Evolutionary conservation across 2,888 invertebrate genomes (phyloP), one percentile per base, ranked within the genome.

Genomic region (Melangyna quadrimaculata): DNA sequence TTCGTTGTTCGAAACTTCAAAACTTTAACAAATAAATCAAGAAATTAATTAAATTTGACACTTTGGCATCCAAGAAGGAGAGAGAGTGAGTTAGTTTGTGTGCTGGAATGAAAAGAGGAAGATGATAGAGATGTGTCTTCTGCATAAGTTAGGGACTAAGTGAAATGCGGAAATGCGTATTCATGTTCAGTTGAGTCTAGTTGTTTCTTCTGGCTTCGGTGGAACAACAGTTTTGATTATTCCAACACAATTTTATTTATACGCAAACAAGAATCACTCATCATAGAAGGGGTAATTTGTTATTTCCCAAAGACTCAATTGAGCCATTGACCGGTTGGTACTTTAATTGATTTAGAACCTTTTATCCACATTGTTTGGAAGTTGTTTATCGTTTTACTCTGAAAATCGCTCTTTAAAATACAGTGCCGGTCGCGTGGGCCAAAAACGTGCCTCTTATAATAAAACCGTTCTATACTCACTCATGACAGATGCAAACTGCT

Each of bases 11-110:
- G 61, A 70, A 86, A 71, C 75, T 81, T 61, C 72, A 78, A 88
- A 90, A 89, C 89, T 90, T 90, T 89, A 88, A 88, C 89, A 89
- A 91, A 91, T 91, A 91, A 91, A 91, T 91, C 91, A 91, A 88
- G 90, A 91, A 91, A 91, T 91, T 91, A 91, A 91, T 91, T 91
- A 91, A 91, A 90, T 91, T 91, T 91, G 92, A 91, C 91, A 91
- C 73, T 81, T 81, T 77, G 80, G 53, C 86, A 78, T 70, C 24
- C 14, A 51, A 12, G 12, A 29, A 29, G 4, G 8, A 4, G 45
- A 19, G 19, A 19, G 45, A 29, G 40, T 3, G 19, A 24, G 12
- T 22, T n/a, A n/a, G n/a, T n/a, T n/a, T n/a, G 19, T 17, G 8
- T 2, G 19, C 4, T 0, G 12, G 12, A 32, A 7, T 5, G 7